Percentiles rank a stretch among this genome's conserved stretches.
phyloP scores from a whole-genome alignment of 30 jellyfish, hydroid and myxozoan genomes.

The Haliclystus octoradiatus region DNA sequence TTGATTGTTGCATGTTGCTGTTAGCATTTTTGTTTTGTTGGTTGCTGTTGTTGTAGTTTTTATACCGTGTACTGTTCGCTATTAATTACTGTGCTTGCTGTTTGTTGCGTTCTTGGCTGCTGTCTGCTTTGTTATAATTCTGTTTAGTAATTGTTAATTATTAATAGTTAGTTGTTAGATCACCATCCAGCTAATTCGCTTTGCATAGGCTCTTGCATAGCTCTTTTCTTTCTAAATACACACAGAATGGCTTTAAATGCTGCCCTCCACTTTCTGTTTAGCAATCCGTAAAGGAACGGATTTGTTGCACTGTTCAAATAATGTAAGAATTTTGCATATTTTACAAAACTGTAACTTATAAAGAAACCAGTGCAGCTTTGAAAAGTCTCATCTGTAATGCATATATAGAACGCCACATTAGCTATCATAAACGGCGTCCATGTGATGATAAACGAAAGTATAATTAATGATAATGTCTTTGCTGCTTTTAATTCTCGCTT shows the following conservation, averaged over 20 bases:
- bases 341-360: slow-evolving; percentile 10
- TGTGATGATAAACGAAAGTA: slow-evolving; percentile 55
- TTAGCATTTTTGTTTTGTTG: too few relatives aligned
- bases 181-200: too few relatives aligned
- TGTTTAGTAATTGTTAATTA: too few relatives aligned
- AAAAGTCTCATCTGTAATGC: slow-evolving; percentile 8
- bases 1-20: too few relatives aligned
- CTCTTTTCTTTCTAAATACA: slow-evolving; percentile 10
- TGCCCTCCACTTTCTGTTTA: slow-evolving; percentile 68
- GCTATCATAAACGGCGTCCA: slow-evolving; percentile 88
- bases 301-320: slow-evolving; percentile 63
- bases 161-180: too few relatives aligned
- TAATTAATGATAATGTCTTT: slow-evolving; percentile 50
- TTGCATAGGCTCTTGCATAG: slow-evolving; percentile 15
- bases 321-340: slow-evolving; percentile 65
- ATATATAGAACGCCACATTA: slow-evolving; percentile 31
- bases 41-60: too few relatives aligned
- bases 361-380: slow-evolving; percentile 2
- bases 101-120: too few relatives aligned
- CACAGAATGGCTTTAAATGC: slow-evolving; percentile 48
- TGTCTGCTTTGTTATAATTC: too few relatives aligned
- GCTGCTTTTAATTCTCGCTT: slow-evolving; percentile 79
- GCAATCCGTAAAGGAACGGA: slow-evolving; percentile 55
- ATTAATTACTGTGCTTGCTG: too few relatives aligned
- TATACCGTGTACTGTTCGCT: too few relatives aligned